These are phyloP conservation scores for Sisyra nigra DNA, from an alignment of 2,888 invertebrate species.

Conservation along the genomic window DNA sequence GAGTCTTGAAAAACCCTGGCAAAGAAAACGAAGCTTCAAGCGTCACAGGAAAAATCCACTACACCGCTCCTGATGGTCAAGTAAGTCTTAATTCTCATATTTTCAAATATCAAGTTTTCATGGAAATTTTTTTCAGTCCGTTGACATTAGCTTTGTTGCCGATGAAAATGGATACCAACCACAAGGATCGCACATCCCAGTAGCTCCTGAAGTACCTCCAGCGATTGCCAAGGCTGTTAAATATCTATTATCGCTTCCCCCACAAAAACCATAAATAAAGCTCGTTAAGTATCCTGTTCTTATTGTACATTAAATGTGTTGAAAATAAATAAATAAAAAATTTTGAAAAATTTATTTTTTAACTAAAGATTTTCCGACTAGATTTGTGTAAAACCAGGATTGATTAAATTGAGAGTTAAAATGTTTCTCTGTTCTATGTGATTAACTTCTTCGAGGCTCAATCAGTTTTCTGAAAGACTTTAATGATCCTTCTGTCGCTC, in stretches of 20 bases:
- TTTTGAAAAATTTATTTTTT: no score
- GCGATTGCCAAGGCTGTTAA: constrained; percentile 3
- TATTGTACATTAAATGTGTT: no score
- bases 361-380: no score
- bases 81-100: constrained; percentile 2
- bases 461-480: no score
- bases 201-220: constrained; percentile 5
- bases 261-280: no score
- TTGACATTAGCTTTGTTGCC: constrained; percentile 1
- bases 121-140: not conserved
- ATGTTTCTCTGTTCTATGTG: no score
- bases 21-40: constrained; percentile 23
- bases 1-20: constrained; percentile 20
- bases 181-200: constrained; percentile 6
- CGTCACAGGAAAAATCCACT: constrained; percentile 30
- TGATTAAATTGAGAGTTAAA: no score
- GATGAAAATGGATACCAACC: constrained; percentile 9
- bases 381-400: no score
- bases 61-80: constrained; percentile 31
- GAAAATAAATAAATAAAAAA: no score
- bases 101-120: not conserved
- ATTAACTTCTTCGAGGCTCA: no score
- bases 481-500: no score
- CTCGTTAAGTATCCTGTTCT: no score
- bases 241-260: not conserved